These are phyloP conservation scores for Branchinecta lynchi DNA, from an alignment of 1,140 invertebrate species.

Conservation along the genomic window DNA sequence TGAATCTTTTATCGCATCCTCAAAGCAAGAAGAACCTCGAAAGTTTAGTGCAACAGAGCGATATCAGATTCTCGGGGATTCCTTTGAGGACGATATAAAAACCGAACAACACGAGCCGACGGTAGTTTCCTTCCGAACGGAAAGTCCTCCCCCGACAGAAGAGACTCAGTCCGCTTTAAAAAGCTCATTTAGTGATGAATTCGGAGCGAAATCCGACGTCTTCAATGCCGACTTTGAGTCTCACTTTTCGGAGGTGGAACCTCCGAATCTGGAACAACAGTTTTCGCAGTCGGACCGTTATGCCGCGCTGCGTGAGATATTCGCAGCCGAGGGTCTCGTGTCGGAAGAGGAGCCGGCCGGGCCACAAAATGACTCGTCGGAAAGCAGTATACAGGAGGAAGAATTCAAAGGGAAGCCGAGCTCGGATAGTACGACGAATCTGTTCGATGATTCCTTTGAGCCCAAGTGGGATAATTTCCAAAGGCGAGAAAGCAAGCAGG, in stretches of 20 bases:
- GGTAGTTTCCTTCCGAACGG: neutral
- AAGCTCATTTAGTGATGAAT: no score
- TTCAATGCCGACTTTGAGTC: neutral
- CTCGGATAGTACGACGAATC: neutral
- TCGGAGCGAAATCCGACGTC: neutral
- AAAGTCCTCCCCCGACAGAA: neutral
- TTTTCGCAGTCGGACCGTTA: slow-evolving; percentile 40
- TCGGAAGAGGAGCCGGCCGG: neutral
- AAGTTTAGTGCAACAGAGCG: neutral
- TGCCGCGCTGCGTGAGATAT: slow-evolving; percentile 50
- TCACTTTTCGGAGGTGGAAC: neutral
- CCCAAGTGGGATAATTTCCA: neutral
- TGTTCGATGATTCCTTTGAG: slow-evolving; percentile 15
- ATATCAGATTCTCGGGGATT: neutral
- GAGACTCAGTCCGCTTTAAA: neutral
- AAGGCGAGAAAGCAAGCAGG: neutral
- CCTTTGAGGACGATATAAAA: neutral
- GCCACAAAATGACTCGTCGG: neutral
- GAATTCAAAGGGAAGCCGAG: neutral
- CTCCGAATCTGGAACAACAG: neutral
- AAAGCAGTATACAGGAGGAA: slow-evolving; percentile 20
- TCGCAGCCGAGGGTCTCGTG: slow-evolving; percentile 33
- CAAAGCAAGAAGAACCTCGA: neutral
- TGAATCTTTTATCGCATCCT: neutral
- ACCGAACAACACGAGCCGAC: neutral